Conservation (phyloP, 2,797 vertebrate species). For the Enteromius viviparus region DNA sequence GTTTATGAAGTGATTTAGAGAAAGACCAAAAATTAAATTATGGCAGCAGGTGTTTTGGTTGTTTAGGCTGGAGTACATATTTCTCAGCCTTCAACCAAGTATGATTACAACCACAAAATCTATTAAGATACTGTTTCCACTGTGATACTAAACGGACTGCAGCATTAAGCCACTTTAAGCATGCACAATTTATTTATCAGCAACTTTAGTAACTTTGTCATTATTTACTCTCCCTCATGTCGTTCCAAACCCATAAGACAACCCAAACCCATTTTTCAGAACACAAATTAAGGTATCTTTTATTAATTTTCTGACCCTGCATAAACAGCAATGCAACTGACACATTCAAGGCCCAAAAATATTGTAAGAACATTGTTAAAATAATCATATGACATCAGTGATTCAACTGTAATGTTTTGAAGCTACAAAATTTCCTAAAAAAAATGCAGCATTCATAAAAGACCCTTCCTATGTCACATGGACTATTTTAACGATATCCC, state of each 20-base stretch:
- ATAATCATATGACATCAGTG: neutral
- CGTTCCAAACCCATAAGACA: neutral
- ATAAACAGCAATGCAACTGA: neutral
- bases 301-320: neutral
- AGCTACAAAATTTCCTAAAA: neutral
- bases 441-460: neutral
- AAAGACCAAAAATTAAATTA: neutral
- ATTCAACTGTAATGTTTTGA: neutral
- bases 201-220: neutral
- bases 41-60: conserved; percentile 19
- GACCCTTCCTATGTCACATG: too few species aligned
- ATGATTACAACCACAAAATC: conserved; percentile 5
- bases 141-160: conserved; percentile 5
- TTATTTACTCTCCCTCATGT: neutral
- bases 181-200: neutral
- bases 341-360: neutral
- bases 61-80: conserved; percentile 7
- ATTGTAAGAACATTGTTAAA: neutral
- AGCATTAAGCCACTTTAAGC: neutral
- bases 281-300: neutral
- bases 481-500: neutral
- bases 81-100: neutral
- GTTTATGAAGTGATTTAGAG: conserved; percentile 38
- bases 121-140: neutral
- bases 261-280: too few species aligned